A percentile compares a stretch with the other conserved stretches of the same genome.
Conservation (phyloP, 35 echinoderm and acorn worm genomes). For the Lytechinus pictus region DNA sequence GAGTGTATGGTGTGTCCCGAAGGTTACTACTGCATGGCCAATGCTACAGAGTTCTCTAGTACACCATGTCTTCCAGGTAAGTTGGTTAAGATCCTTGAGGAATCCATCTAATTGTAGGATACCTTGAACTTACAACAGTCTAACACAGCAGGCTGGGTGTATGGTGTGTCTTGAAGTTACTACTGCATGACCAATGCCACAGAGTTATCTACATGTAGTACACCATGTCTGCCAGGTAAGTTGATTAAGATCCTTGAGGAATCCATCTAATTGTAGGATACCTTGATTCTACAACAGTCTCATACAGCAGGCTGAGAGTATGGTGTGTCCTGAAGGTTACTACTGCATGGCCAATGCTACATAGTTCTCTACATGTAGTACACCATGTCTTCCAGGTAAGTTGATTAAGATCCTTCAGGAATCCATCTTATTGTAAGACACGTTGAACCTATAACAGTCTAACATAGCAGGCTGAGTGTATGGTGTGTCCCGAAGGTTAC, state of each 20-base stretch:
- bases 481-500: conserved; percentile 67
- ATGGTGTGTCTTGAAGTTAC: conserved; percentile 68
- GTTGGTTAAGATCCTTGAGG: background rate
- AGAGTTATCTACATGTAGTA: conserved; percentile 72
- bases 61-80: conserved; percentile 81
- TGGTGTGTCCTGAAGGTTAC: conserved; percentile 67
- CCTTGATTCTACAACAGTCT: conserved; percentile 56
- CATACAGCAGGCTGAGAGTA: conserved; percentile 59
- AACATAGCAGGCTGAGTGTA: conserved; percentile 60
- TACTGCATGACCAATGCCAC: conserved; percentile 83
- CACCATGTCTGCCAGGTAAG: conserved; percentile 26
- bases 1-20: conserved; percentile 73
- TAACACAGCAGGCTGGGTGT: conserved; percentile 62
- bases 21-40: conserved; percentile 88
- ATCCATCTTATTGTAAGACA: no score
- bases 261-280: no score
- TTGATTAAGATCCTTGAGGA: background rate
- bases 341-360: conserved; percentile 83
- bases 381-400: conserved; percentile 19
- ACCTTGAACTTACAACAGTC: conserved; percentile 52
- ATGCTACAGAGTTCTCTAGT: conserved; percentile 77
- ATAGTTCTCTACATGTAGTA: conserved; percentile 71
- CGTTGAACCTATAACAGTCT: conserved; percentile 57
- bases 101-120: no score
- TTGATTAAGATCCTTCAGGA: background rate